phyloP scores from a whole-genome alignment of 92 coral and sea anemone species.

The Umimayanthus kanabou region DNA sequence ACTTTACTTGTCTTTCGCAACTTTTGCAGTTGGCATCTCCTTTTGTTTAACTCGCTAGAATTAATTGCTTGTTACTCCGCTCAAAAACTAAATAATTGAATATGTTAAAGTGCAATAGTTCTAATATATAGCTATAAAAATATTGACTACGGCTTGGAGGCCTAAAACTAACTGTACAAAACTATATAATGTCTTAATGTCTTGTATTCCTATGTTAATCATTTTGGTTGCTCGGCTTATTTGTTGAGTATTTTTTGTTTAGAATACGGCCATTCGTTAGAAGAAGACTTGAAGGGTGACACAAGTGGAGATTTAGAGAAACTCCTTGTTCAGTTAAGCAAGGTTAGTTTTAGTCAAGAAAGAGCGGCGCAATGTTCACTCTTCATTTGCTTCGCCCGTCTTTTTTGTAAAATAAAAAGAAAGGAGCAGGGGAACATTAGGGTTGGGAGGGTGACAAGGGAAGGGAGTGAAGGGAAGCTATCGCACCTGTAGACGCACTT shows the following conservation, averaged over 20 bases:
- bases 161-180: background rate
- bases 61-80: too few relatives aligned
- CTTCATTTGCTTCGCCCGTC: background rate
- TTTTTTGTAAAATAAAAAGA: background rate
- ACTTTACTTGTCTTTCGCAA: too few relatives aligned
- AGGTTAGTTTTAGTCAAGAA: conserved; percentile 47
- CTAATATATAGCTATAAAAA: background rate
- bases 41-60: too few relatives aligned
- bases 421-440: too few relatives aligned
- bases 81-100: background rate
- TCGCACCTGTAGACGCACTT: too few relatives aligned
- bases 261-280: conserved; percentile 79
- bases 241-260: background rate
- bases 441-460: too few relatives aligned
- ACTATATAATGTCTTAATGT: background rate
- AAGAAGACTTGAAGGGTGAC: conserved; percentile 83
- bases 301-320: conserved; percentile 84
- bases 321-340: conserved; percentile 76
- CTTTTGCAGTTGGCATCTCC: too few relatives aligned
- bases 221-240: background rate
- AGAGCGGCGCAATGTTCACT: background rate
- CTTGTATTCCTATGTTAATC: background rate
- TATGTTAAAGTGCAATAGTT: background rate
- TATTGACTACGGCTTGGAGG: background rate
- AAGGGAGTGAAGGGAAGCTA: too few relatives aligned